Base-by-base conservation (phyloP, 2,797 vertebrate species). In the Danio kyathit region DNA sequence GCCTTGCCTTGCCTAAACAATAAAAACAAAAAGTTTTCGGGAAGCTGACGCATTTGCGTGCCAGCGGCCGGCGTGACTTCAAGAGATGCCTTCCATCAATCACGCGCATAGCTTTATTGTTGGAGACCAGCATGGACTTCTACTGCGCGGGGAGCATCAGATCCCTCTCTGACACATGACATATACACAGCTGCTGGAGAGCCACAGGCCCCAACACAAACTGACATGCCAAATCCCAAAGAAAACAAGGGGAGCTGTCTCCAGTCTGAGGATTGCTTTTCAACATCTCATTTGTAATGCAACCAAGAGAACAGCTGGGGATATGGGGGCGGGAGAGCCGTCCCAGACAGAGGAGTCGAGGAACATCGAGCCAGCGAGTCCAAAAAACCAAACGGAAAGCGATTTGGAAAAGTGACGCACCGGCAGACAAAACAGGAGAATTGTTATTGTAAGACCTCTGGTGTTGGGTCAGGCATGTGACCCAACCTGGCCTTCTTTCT, bases 221-320 rank as follows among this genome's bases (percentile, higher is more conserved):
- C 86, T 90, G 93, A 94, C 91, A 89, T 76, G 86, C 80, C 85
- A 81, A 91, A 93, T 0, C n/a, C 90, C 82, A 92, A 88, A 90
- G 88, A 93, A 93, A 93, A 91, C 90, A 94, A 94, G 87, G 86
- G 87, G 88, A 89, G 82, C 86, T 90, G 91, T 91, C 89, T 92
- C 85, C 89, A 90, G 89, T 89, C 91, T 84, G 90, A 90, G 80
- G 88, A 89, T 90, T 91, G 86, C 92, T 91, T 95, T 94, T 93
- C 92, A 95, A 91, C 88, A 66, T 94, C 93, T 93, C 92, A 93
- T 95, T 94, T 95, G 92, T 94, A 94, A 94, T 44, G 48, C 88
- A 89, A 93, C 91, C 92, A 86, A 90, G 86, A 85, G 85, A 95
- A 94, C 95, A 95, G 94, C 94, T 93, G 90, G 89, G 88, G 86